Percentiles rank a stretch among this genome's conserved stretches.
These are phyloP conservation scores for Hippocampus zosterae DNA, from an alignment of 2,113 vertebrate species.

Conservation along the genomic window DNA sequence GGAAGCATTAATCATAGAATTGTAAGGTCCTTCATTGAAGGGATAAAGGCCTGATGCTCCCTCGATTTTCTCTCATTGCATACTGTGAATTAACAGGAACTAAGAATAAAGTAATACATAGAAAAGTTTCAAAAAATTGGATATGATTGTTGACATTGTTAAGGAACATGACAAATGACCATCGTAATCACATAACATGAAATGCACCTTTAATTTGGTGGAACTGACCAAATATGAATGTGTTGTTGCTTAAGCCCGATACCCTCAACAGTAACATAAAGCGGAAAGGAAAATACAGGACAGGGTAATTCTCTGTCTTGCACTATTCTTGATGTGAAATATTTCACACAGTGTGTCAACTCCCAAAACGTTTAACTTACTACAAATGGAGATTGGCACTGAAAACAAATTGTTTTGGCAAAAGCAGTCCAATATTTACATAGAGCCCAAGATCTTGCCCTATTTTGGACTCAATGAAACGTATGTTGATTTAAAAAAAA, in stretches of 20 bases:
- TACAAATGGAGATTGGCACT: background rate
- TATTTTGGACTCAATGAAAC: background rate
- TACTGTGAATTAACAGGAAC: constrained; percentile 62
- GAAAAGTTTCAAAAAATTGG: constrained; percentile 40
- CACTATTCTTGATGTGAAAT: constrained; percentile 9
- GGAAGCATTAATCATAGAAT: constrained; percentile 66
- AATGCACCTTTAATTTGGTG: background rate
- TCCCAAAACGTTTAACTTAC: background rate
- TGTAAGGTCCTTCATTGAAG: constrained; percentile 74
- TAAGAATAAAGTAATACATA: constrained; percentile 62
- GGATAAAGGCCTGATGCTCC: constrained; percentile 61
- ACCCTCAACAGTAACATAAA: constrained; percentile 9
- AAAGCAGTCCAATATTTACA: background rate
- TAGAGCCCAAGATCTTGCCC: background rate
- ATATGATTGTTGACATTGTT: constrained; percentile 28
- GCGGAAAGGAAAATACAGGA: constrained; percentile 16
- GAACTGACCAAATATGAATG: constrained; percentile 4
- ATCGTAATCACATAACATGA: constrained; percentile 31
- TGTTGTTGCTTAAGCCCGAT: constrained; percentile 27
- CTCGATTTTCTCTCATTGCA: constrained; percentile 50
- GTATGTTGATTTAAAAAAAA: background rate
- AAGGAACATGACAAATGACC: constrained; percentile 28
- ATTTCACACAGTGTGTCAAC: constrained; percentile 31
- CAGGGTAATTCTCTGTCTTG: constrained; percentile 21
- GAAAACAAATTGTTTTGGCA: background rate